Percentiles rank a stretch among this genome's conserved stretches.
These are phyloP conservation scores for Potamarius usumacintae DNA, from an alignment of 2,113 vertebrate species.

Conservation along the genomic window DNA sequence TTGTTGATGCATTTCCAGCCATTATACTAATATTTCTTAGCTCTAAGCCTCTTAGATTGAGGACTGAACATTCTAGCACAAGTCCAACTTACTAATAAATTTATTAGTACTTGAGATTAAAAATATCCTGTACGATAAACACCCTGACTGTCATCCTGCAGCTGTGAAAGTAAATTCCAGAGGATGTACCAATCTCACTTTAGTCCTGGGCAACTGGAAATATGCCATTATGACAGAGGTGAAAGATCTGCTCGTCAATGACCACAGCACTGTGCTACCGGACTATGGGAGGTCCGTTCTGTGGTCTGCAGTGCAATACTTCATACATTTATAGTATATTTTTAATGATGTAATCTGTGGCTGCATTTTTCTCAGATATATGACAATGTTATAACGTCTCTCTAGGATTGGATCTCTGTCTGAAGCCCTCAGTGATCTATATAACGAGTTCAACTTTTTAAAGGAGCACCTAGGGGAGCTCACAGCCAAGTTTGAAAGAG, in stretches of 20 bases:
- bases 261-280: slow-evolving; percentile 81
- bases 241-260: slow-evolving; percentile 80
- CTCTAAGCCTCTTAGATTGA: background rate
- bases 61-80: background rate
- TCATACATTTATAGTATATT: background rate
- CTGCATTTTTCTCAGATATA: background rate
- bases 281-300: slow-evolving; percentile 80
- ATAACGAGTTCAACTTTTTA: slow-evolving; percentile 79
- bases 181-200: slow-evolving; percentile 81
- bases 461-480: slow-evolving; percentile 77
- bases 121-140: background rate
- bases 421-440: slow-evolving; percentile 76
- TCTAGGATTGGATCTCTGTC: slow-evolving; percentile 80
- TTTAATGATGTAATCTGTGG: background rate
- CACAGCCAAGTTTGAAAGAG: slow-evolving; percentile 71
- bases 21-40: background rate
- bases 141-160: slow-evolving; percentile 40
- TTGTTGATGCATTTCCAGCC: background rate
- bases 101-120: background rate
- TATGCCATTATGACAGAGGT: slow-evolving; percentile 85
- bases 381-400: background rate
- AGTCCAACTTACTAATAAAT: background rate
- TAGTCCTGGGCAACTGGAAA: slow-evolving; percentile 86
- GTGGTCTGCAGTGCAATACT: background rate
- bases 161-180: slow-evolving; percentile 62